Percentiles rank a stretch among this genome's conserved stretches.
These are phyloP conservation scores for Pseudorhiza aurosa DNA, from an alignment of 30 jellyfish, hydroid and myxozoan species.

Conservation along the genomic window DNA sequence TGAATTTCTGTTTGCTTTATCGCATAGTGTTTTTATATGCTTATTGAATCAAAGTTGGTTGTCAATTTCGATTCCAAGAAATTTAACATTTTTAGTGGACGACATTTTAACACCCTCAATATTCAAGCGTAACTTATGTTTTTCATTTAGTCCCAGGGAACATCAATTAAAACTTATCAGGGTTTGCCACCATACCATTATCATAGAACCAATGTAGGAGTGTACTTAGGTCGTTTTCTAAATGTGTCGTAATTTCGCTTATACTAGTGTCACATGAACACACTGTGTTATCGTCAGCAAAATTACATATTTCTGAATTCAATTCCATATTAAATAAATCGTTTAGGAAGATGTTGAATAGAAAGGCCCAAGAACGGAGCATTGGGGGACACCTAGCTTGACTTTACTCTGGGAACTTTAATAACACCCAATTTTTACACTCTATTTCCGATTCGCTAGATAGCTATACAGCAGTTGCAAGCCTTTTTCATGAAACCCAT, in stretches of 20 bases:
- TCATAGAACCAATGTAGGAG: conserved; percentile 46
- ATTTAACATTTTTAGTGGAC: conserved; percentile 22
- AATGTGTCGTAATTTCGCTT: conserved; percentile 2
- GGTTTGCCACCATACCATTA: conserved; percentile 51
- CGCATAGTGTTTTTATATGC: background rate
- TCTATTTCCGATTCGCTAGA: conserved; percentile 29
- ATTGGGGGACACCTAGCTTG: conserved; percentile 16
- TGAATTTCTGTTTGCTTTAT: conserved; percentile 27
- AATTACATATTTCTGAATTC: conserved; percentile 33
- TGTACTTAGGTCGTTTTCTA: conserved; percentile 17
- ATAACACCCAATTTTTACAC: conserved; percentile 19
- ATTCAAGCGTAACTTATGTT: background rate
- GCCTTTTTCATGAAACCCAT: conserved; percentile 20
- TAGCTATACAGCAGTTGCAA: conserved; percentile 34
- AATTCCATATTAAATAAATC: conserved; percentile 22
- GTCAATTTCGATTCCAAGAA: conserved; percentile 32
- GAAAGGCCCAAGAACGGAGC: conserved; percentile 40
- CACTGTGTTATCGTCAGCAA: conserved; percentile 33
- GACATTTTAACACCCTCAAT: conserved; percentile 4
- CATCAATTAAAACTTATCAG: conserved; percentile 57
- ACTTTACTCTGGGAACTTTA: background rate
- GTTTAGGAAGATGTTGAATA: conserved; percentile 13
- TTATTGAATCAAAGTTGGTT: conserved; percentile 1
- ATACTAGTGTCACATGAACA: background rate
- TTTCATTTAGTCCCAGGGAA: conserved; percentile 24